Evolutionary conservation across 2,113 vertebrate species (phyloP).

Genomic region (Lethenteron camtschaticum): DNA sequence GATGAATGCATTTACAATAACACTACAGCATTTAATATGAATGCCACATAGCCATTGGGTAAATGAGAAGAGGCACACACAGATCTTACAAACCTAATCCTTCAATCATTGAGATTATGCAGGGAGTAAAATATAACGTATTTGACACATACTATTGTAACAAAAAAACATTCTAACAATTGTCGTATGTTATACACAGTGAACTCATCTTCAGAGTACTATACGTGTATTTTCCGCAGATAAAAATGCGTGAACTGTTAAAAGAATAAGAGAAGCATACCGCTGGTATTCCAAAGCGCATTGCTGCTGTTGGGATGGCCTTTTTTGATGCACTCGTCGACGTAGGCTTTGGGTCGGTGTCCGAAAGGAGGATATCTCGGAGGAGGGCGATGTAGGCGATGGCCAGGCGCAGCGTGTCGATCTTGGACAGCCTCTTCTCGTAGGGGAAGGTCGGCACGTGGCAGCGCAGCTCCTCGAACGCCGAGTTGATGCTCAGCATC

Average conservation of each 20-base stretch:
- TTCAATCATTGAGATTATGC: too few species aligned
- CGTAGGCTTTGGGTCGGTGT: constrained; percentile 27
- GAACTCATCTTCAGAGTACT: not conserved
- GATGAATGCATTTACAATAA: too few species aligned
- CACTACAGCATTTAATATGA: too few species aligned
- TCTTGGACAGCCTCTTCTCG: constrained; percentile 45
- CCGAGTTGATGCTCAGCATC: constrained; percentile 36
- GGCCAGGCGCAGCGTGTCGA: constrained; percentile 30
- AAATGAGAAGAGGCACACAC: too few species aligned
- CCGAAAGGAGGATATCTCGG: constrained; percentile 34
- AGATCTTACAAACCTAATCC: too few species aligned
- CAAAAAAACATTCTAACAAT: not conserved
- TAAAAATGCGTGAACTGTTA: not conserved
- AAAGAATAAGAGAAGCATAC: constrained; percentile 18
- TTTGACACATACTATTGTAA: not conserved
- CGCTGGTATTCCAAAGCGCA: constrained; percentile 39
- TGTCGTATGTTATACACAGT: not conserved
- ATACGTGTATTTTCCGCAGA: not conserved
- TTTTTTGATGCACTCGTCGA: constrained; percentile 32
- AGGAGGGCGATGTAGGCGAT: constrained; percentile 42
- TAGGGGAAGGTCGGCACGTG: constrained; percentile 39
- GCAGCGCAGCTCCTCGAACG: constrained; percentile 32
- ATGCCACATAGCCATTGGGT: too few species aligned
- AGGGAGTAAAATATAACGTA: too few species aligned
- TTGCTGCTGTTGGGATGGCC: constrained; percentile 22